A percentile compares a stretch with the other conserved stretches of the same genome.
Conservation (phyloP, 1,140 invertebrate species). For the Sogatella furcifera region DNA sequence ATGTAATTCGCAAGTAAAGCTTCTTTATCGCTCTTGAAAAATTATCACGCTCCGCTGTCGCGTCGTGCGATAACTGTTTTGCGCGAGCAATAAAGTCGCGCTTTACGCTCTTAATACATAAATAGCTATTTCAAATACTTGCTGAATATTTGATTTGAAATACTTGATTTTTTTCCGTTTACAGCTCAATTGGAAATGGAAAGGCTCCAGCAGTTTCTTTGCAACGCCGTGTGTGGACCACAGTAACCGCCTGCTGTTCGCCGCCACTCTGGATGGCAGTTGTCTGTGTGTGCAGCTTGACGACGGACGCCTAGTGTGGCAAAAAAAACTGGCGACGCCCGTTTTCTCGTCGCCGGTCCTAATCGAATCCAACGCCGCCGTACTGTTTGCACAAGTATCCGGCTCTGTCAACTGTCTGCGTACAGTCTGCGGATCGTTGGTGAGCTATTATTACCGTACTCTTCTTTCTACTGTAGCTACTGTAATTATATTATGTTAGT, state of each 20-base stretch:
- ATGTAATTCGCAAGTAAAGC: too few relatives aligned
- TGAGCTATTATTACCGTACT: neutral
- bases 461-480: too few relatives aligned
- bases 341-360: constrained; percentile 32
- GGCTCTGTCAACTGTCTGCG: constrained; percentile 24
- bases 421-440: constrained; percentile 24
- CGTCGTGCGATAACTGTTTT: too few relatives aligned
- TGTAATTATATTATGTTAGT: too few relatives aligned
- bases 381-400: constrained; percentile 34
- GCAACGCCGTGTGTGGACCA: constrained; percentile 28
- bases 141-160: too few relatives aligned
- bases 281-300: constrained; percentile 23
- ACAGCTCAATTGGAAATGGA: constrained; percentile 26
- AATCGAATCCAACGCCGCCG: neutral
- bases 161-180: constrained; percentile 25
- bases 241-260: constrained; percentile 23
- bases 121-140: too few relatives aligned
- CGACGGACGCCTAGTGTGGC: constrained; percentile 22
- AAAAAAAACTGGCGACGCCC: constrained; percentile 25
- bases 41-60: too few relatives aligned
- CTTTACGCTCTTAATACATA: too few relatives aligned
- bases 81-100: too few relatives aligned
- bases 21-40: too few relatives aligned
- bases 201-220: constrained; percentile 30
- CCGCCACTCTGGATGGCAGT: constrained; percentile 31